phyloP scores from a whole-genome alignment of 1,140 invertebrate species.

The Drosophila lacertosa region DNA sequence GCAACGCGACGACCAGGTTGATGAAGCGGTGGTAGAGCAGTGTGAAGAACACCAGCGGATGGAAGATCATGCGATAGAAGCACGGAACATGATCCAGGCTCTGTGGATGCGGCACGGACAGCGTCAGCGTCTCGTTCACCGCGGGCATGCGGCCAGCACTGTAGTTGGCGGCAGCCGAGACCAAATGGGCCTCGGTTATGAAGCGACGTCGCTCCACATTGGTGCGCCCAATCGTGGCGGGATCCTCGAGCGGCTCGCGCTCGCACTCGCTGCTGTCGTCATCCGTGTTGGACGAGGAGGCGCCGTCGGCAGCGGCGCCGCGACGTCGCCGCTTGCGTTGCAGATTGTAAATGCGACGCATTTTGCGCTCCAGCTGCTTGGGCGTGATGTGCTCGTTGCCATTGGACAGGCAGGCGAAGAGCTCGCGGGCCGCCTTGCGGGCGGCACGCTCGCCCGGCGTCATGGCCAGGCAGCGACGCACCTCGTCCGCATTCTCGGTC shows the following conservation, averaged over 20 bases:
- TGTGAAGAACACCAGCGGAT: conserved; percentile 88
- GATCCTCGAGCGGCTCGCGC: conserved; percentile 58
- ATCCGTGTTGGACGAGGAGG: conserved; percentile 53
- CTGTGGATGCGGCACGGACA: conserved; percentile 87
- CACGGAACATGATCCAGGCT: conserved; percentile 88
- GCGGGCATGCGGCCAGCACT: conserved; percentile 90
- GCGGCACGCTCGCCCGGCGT: conserved; percentile 93
- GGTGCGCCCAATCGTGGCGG: conserved; percentile 31
- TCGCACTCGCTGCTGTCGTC: conserved; percentile 74
- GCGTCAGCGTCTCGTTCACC: conserved; percentile 89
- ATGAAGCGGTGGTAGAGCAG: conserved; percentile 88
- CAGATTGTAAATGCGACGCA: conserved; percentile 87
- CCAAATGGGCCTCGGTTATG: conserved; percentile 91
- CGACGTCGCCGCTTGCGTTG: conserved; percentile 82
- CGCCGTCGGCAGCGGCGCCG: conserved; percentile 40
- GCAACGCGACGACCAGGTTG: conserved; percentile 87
- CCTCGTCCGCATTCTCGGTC: conserved; percentile 92
- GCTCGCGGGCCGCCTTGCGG: conserved; percentile 91
- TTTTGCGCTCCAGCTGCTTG: conserved; percentile 89
- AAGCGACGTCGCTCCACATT: conserved; percentile 81
- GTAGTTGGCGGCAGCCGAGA: conserved; percentile 92
- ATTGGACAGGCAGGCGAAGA: conserved; percentile 93
- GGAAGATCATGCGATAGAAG: conserved; percentile 88
- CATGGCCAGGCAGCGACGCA: conserved; percentile 92
- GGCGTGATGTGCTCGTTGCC: conserved; percentile 94